Evolutionary conservation across 2,113 vertebrate species (phyloP).

Genomic region (Aldabrachelys gigantea): DNA sequence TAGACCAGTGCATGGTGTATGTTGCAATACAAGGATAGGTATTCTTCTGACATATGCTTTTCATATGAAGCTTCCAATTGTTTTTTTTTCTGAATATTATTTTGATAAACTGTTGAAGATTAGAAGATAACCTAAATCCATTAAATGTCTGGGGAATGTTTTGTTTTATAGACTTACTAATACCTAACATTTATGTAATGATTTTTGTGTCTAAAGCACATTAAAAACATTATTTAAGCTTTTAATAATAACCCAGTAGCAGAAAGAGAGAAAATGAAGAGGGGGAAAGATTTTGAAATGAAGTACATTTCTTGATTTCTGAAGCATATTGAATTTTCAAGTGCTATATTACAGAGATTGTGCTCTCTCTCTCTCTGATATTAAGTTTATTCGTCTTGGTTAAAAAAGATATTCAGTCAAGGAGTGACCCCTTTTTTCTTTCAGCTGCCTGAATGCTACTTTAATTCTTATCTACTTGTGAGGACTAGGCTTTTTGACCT

Average conservation of each 20-base stretch:
- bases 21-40: conserved; percentile 22
- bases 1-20: not conserved
- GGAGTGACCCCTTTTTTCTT: not conserved
- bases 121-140: not conserved
- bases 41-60: not conserved
- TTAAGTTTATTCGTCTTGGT: not conserved
- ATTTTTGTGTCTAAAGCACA: not conserved
- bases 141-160: conserved; percentile 13
- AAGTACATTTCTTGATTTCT: conserved; percentile 26
- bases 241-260: not conserved
- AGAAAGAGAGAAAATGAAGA: conserved; percentile 20
- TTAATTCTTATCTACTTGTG: not conserved
- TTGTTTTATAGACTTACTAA: conserved; percentile 38
- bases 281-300: not conserved
- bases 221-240: not conserved
- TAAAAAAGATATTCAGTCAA: not conserved
- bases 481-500: not conserved
- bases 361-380: not conserved
- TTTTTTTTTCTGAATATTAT: conserved; percentile 4
- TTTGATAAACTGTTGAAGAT: conserved; percentile 37
- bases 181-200: not conserved
- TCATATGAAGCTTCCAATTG: not conserved
- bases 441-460: not conserved
- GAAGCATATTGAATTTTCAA: not conserved
- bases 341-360: not conserved